Evolutionary conservation across 37 sponge, comb jelly and placozoan species (phyloP).

Genomic region (Tethya wilhelma): DNA sequence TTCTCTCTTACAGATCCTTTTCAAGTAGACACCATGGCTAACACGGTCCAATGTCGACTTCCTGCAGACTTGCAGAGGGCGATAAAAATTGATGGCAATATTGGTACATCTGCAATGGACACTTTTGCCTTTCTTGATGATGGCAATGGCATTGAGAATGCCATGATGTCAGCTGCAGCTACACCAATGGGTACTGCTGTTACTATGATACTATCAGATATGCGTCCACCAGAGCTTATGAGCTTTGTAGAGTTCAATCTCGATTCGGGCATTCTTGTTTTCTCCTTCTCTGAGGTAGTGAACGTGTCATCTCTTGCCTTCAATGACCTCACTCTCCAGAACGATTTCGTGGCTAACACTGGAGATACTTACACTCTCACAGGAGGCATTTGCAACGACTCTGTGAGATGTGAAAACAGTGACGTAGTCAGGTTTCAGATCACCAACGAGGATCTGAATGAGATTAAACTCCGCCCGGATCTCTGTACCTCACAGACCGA

Average conservation of each 20-base stretch:
- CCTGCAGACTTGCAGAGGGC: conserved; percentile 16
- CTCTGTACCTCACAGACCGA: conserved; percentile 73
- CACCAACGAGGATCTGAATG: conserved; percentile 64
- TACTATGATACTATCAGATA: conserved; percentile 12
- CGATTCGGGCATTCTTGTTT: conserved; percentile 50
- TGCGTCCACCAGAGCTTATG: conserved; percentile 26
- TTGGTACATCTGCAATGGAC: conserved; percentile 37
- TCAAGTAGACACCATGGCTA: not conserved
- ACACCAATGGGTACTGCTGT: not conserved
- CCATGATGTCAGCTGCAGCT: not conserved
- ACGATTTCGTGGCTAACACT: conserved; percentile 15
- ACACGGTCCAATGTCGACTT: conserved; percentile 36
- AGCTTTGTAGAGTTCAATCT: conserved; percentile 77
- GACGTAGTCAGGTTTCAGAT: conserved; percentile 45
- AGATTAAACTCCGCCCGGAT: conserved; percentile 50
- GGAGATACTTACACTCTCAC: conserved; percentile 27
- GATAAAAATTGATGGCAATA: conserved; percentile 39
- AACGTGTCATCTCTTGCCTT: conserved; percentile 65
- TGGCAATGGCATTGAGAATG: conserved; percentile 39
- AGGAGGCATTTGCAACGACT: conserved; percentile 34
- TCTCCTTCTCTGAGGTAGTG: conserved; percentile 83
- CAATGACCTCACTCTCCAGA: conserved; percentile 64
- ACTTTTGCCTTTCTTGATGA: conserved; percentile 23
- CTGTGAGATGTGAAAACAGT: conserved; percentile 43
- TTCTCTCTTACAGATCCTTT: not conserved